Percentiles rank a stretch among this genome's conserved stretches.
Evolutionary conservation across 1,140 invertebrate genomes (phyloP).

Genomic region (Brachionus manjavacas): DNA sequence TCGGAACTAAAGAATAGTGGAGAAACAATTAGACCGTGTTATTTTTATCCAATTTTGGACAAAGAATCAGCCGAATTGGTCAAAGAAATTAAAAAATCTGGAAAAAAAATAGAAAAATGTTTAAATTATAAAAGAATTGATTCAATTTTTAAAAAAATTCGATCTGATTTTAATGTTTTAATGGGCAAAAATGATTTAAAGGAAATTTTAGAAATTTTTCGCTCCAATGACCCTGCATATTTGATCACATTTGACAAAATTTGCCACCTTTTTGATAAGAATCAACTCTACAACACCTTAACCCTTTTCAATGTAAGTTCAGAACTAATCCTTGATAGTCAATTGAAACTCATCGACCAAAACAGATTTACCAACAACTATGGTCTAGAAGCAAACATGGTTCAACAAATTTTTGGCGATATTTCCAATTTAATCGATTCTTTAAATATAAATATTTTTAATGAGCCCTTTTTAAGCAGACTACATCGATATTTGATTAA

Average conservation of each 20-base stretch:
- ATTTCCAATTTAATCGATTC: background rate
- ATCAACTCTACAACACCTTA: background rate
- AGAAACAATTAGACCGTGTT: background rate
- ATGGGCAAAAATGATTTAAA: background rate
- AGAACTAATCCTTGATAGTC: background rate
- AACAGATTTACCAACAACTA: background rate
- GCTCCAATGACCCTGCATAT: background rate
- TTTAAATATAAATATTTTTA: background rate
- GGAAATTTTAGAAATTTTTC: background rate
- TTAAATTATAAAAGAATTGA: conserved; percentile 9
- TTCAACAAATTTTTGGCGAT: background rate
- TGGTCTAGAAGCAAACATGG: background rate
- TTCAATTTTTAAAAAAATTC: background rate
- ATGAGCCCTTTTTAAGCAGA: background rate
- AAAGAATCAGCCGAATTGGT: background rate
- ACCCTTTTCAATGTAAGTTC: background rate
- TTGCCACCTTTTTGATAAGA: background rate
- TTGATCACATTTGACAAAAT: background rate
- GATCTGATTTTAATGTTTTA: background rate
- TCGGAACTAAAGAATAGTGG: background rate
- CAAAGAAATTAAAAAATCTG: background rate
- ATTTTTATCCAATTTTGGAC: background rate
- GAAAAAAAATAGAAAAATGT: background rate
- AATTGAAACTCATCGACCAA: background rate
- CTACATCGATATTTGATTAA: background rate